Base-by-base conservation (phyloP, 37 sponge, comb jelly and placozoan genomes). In the Oopsacas minuta region DNA sequence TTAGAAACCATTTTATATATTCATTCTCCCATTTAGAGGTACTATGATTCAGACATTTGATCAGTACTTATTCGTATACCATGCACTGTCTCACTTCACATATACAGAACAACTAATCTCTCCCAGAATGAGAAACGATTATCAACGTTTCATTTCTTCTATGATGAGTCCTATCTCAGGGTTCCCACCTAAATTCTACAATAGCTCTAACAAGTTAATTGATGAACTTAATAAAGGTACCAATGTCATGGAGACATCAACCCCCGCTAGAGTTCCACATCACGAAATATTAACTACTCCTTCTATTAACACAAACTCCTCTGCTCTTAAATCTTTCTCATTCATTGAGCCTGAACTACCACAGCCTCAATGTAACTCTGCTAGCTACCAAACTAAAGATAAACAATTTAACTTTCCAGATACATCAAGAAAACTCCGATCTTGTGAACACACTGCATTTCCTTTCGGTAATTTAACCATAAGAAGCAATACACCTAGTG, bases 121-220 rank as follows among this genome's bases (percentile, higher is more conserved):
- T 61, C 75, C 22, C 17, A 61, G 28, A 61, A 25, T 25, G 17
- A 61, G 75, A 12, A 25, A 3, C 75, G 1, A 3, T n/a, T 61
- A 61, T n/a, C 75, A 61, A 12, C 3, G 28, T 5, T 61, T 61
- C 28, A 61, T 61, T n/a, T 25, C 75, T 3, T 20, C 75, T n/a
- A 61, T 61, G 75, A 61, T 61, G 75, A 61, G 75, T n/a, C 75
- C 75, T 5, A n/a, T 61, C 75, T 25, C 75, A 3, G 75, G 75
- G 28, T 61, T 25, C 75, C 75, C 75, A 3, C 75, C 75, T n/a
- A 61, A 61, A 34, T 61, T 61, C 75, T 61, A 61, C 75, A n/a
- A 61, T n/a, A 61, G 75, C 28, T 61, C 75, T 25, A 25, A 61
- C 22, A 61, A n/a, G 30, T 61, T 32, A 7, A 61, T 61, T 34